Evolutionary conservation across 2,888 invertebrate species (phyloP).

Genomic region (Phyto melanocephala): DNA sequence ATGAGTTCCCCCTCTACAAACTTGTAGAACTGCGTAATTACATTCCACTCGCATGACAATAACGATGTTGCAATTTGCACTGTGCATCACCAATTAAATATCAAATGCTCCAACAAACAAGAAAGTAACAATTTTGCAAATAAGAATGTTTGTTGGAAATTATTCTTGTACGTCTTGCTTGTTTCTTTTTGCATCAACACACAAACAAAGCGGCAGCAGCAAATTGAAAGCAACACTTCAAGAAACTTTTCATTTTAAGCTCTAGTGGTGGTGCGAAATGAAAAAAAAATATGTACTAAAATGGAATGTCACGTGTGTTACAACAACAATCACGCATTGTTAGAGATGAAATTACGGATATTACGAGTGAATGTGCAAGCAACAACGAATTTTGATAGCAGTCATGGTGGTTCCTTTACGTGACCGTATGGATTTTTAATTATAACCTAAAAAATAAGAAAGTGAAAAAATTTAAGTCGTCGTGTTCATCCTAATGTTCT

Average conservation of each 20-base stretch:
- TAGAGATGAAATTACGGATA: neutral
- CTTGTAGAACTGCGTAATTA: constrained; percentile 16
- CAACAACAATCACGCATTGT: constrained; percentile 10
- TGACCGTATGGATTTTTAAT: too few relatives aligned
- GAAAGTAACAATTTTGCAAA: constrained; percentile 72
- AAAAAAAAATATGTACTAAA: constrained; percentile 14
- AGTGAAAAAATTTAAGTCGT: too few relatives aligned
- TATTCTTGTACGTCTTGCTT: constrained; percentile 33
- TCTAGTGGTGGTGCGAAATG: neutral
- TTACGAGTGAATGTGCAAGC: too few relatives aligned
- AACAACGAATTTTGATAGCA: too few relatives aligned
- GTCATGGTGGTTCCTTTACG: too few relatives aligned
- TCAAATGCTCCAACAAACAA: constrained; percentile 75
- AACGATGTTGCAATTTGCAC: constrained; percentile 13
- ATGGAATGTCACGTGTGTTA: constrained; percentile 55
- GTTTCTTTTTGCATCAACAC: constrained; percentile 6
- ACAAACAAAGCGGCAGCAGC: constrained; percentile 6
- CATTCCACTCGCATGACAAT: constrained; percentile 27
- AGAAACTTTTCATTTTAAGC: constrained; percentile 41
- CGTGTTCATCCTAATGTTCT: too few relatives aligned
- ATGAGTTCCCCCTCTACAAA: neutral
- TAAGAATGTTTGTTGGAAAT: constrained; percentile 48
- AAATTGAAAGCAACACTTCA: constrained; percentile 58
- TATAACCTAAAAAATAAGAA: too few relatives aligned
- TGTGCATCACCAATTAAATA: constrained; percentile 73